Conservation (phyloP, 2,888 invertebrate genomes). For the Candidula unifasciata region DNA sequence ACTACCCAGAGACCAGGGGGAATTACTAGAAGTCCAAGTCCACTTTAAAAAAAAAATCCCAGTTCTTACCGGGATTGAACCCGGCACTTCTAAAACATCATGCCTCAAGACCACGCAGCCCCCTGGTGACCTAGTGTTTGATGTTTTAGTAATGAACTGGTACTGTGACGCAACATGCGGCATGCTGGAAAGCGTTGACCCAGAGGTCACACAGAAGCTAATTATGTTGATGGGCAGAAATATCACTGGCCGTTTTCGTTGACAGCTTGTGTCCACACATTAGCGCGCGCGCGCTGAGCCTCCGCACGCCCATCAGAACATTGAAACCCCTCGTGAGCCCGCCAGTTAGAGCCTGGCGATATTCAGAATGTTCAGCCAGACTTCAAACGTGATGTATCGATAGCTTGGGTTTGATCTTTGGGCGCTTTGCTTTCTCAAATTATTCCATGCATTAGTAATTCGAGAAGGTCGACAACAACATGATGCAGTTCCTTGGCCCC, state of each 20-base stretch:
- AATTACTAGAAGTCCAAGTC: too few relatives aligned
- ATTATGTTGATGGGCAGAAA: background rate
- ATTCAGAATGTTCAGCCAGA: background rate
- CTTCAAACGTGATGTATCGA: background rate
- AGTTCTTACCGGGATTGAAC: too few relatives aligned
- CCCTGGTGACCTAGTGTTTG: too few relatives aligned
- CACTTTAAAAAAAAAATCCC: too few relatives aligned
- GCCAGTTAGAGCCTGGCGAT: background rate
- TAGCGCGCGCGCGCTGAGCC: too few relatives aligned
- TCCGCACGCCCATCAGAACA: background rate
- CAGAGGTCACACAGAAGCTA: background rate
- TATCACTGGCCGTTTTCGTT: background rate
- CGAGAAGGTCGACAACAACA: background rate
- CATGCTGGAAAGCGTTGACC: background rate
- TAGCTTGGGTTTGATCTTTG: background rate
- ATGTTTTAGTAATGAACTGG: background rate
- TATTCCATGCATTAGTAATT: constrained; percentile 31
- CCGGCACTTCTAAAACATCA: too few relatives aligned
- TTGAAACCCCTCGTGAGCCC: background rate
- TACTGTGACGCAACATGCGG: background rate
- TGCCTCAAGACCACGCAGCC: too few relatives aligned
- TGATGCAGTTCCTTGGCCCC: background rate
- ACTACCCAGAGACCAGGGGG: too few relatives aligned
- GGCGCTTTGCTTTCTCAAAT: background rate
- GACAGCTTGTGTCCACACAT: too few relatives aligned